A percentile compares a stretch with the other conserved stretches of the same genome.
Conservation (phyloP, 2,888 invertebrate species). For the Tinea pellionella region DNA sequence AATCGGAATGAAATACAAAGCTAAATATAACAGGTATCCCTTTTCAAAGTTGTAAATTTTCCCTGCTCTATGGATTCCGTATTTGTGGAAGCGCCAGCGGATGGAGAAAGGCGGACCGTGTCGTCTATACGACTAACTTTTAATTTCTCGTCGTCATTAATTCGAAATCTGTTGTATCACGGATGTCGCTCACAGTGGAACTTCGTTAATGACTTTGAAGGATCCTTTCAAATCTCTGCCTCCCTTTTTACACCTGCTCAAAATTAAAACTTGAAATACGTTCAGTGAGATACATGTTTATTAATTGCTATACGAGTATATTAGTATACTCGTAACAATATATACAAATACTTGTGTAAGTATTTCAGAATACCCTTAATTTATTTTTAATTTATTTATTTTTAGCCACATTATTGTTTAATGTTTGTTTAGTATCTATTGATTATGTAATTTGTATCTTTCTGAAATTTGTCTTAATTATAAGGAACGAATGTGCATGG, state of each 20-base stretch:
- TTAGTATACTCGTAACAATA: too few species aligned
- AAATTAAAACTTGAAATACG: not conserved
- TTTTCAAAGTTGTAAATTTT: constrained; percentile 1
- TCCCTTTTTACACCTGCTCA: not conserved
- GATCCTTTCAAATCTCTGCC: constrained; percentile 1
- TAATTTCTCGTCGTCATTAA: constrained; percentile 21
- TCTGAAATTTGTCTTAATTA: too few species aligned
- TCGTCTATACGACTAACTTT: constrained; percentile 19
- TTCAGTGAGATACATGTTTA: not conserved
- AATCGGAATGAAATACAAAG: not conserved
- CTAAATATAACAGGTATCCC: not conserved
- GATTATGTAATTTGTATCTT: too few species aligned
- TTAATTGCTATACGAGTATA: too few species aligned
- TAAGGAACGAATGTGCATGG: too few species aligned
- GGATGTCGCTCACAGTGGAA: constrained; percentile 19
- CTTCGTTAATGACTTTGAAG: constrained; percentile 17
- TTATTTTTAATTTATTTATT: too few species aligned
- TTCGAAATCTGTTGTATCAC: constrained; percentile 20
- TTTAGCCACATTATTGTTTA: too few species aligned
- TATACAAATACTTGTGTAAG: too few species aligned
- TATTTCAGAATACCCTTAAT: too few species aligned
- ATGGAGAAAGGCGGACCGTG: not conserved
- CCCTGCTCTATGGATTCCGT: not conserved
- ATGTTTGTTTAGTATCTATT: too few species aligned
- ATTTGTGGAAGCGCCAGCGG: not conserved